Evolutionary conservation across 1,140 invertebrate genomes (phyloP).

Genomic region (Camponotus vicinus): DNA sequence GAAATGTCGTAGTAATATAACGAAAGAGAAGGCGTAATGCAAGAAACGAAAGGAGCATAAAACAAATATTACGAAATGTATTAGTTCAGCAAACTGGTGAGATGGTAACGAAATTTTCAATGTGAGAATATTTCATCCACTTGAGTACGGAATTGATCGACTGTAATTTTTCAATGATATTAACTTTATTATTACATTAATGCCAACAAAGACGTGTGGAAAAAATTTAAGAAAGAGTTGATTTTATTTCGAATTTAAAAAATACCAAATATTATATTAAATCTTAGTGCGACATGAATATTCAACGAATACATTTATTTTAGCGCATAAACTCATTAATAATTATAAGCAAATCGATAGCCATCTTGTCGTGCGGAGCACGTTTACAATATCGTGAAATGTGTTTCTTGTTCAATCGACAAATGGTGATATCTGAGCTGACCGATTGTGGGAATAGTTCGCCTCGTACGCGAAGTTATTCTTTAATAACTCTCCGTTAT

Average conservation of each 20-base stretch:
- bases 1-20: conserved; percentile 11
- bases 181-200: neutral
- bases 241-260: neutral
- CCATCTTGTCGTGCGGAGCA: neutral
- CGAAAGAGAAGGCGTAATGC: neutral
- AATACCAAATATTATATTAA: neutral
- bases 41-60: neutral
- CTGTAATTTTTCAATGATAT: neutral
- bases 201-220: neutral
- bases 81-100: conserved; percentile 72
- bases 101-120: conserved; percentile 72
- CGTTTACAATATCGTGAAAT: conserved; percentile 43
- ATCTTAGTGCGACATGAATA: neutral
- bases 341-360: neutral
- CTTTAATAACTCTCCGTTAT: conserved; percentile 48
- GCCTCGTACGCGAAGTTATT: conserved; percentile 24
- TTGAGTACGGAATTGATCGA: neutral
- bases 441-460: conserved; percentile 20
- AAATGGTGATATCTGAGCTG: conserved; percentile 8
- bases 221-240: neutral
- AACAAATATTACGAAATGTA: conserved; percentile 76
- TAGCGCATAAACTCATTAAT: conserved; percentile 2
- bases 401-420: neutral
- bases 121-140: conserved; percentile 10
- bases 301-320: conserved; percentile 12